Conservation (phyloP, 1,140 invertebrate species). For the Drosophila oshimai region DNA sequence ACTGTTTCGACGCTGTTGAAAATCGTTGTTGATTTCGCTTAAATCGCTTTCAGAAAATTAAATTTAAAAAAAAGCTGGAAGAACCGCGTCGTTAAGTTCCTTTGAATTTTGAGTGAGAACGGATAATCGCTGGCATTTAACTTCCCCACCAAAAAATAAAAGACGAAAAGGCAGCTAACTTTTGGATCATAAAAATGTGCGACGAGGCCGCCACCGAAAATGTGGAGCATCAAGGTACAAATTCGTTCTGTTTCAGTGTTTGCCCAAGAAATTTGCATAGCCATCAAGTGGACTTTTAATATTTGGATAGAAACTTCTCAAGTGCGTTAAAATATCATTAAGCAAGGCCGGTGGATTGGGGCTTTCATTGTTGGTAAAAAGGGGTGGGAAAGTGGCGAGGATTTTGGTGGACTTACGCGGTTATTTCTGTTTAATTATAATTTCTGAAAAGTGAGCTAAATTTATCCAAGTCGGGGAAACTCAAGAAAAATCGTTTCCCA, state of each 20-base stretch:
- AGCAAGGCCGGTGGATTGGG: conserved; percentile 4
- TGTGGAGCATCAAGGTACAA: conserved; percentile 43
- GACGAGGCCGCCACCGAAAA: conserved; percentile 29
- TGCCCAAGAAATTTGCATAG: conserved; percentile 25
- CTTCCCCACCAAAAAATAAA: background rate
- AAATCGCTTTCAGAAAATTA: background rate
- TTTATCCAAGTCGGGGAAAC: conserved; percentile 9
- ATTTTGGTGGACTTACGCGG: background rate
- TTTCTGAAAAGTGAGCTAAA: conserved; percentile 1
- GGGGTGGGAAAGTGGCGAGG: background rate
- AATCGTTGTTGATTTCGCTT: too few relatives aligned
- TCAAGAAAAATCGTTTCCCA: conserved; percentile 5
- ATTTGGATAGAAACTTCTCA: background rate
- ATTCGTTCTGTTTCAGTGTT: background rate
- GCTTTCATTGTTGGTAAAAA: background rate
- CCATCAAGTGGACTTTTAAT: conserved; percentile 11
- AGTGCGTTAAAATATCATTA: conserved; percentile 32
- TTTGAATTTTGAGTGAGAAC: background rate
- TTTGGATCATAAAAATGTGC: conserved; percentile 31
- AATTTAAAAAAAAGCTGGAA: background rate
- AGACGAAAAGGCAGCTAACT: background rate
- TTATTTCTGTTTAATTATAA: conserved; percentile 12
- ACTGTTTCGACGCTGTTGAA: conserved; percentile 2
- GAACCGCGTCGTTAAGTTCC: background rate
- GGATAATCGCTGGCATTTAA: conserved; percentile 2